phyloP scores from a whole-genome alignment of 2,888 invertebrate species.

The Lepidochitona cinerea region DNA sequence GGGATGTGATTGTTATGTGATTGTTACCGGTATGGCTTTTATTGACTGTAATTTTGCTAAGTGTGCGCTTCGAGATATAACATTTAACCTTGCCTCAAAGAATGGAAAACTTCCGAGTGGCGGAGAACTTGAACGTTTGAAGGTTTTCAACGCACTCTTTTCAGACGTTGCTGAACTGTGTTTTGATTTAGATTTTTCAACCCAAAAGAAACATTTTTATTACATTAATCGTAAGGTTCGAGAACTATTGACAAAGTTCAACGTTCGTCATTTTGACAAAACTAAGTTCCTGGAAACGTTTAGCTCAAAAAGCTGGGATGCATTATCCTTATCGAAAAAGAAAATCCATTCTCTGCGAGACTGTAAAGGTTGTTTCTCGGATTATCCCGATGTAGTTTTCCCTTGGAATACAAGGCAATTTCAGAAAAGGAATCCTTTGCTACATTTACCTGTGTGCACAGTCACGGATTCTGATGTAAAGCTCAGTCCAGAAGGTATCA shows the following conservation, averaged over 20 bases:
- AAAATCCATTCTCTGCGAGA: neutral
- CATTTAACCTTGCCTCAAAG: neutral
- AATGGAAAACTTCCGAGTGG: no score
- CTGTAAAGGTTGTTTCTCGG: neutral
- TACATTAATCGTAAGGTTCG: neutral
- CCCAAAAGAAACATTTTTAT: neutral
- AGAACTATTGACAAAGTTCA: neutral
- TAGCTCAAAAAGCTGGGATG: neutral
- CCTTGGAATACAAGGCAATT: neutral
- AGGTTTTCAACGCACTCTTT: neutral
- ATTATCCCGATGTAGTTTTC: neutral
- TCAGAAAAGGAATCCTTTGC: neutral
- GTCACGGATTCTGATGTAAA: no score
- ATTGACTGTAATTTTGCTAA: neutral
- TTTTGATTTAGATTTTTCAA: neutral
- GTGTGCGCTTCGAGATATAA: neutral
- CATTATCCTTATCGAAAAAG: neutral
- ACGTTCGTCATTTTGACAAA: neutral
- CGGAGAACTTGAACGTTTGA: neutral
- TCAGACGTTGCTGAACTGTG: neutral
- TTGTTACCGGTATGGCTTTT: no score
- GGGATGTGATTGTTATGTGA: no score
- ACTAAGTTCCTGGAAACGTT: neutral
- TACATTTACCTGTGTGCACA: no score
- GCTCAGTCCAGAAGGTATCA: neutral